Conservation (phyloP, 2,888 invertebrate species). For the Epiblema foenella region DNA sequence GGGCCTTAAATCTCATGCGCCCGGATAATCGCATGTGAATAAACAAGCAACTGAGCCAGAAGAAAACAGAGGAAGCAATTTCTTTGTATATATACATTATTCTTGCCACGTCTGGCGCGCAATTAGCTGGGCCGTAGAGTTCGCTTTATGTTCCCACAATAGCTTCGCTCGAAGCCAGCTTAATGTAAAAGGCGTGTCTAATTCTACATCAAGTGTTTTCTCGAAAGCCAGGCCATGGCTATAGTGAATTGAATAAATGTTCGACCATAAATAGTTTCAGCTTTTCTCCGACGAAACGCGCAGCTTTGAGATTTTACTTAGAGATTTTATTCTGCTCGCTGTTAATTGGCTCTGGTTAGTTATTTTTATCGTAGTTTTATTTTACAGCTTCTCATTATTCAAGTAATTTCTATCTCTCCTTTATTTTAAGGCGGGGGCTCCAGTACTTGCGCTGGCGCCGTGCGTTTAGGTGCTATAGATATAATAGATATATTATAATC, state of each 20-base stretch:
- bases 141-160: slow-evolving; percentile 63
- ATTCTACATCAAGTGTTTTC: slow-evolving; percentile 66
- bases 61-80: slow-evolving; percentile 52
- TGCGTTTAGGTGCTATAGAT: neutral
- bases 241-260: slow-evolving; percentile 44
- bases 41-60: slow-evolving; percentile 48
- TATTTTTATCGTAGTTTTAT: slow-evolving; percentile 12
- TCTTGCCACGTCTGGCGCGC: slow-evolving; percentile 66
- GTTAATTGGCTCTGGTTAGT: slow-evolving; percentile 14
- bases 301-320: neutral
- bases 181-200: slow-evolving; percentile 70
- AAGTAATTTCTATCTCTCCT: neutral
- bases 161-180: slow-evolving; percentile 55
- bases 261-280: slow-evolving; percentile 44
- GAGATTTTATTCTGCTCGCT: neutral
- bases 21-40: slow-evolving; percentile 48
- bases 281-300: slow-evolving; percentile 1
- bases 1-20: slow-evolving; percentile 34
- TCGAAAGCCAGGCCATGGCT: slow-evolving; percentile 49
- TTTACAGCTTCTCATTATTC: slow-evolving; percentile 8
- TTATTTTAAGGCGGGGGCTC: neutral
- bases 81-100: slow-evolving; percentile 59
- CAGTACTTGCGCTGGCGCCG: neutral
- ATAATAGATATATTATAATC: too few relatives aligned
- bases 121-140: slow-evolving; percentile 63